Base-by-base conservation (phyloP, 2,113 vertebrate genomes). In the Gasterosteus aculeatus region DNA sequence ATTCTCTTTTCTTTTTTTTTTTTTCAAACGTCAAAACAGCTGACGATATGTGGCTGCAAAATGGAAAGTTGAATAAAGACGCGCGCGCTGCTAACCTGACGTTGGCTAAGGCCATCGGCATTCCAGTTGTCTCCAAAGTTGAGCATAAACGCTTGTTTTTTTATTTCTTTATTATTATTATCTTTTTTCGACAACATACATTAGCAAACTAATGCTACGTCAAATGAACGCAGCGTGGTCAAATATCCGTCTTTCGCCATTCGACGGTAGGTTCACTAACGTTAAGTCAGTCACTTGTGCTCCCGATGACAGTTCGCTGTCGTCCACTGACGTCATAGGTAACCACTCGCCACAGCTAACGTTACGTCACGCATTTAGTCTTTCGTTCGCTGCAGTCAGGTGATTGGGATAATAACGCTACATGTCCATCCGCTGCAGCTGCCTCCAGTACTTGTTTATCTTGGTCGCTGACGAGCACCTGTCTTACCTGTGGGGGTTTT, bases 61-160 rank as follows among this genome's bases (percentile, higher is more conserved):
- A 72, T 64, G 70, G 78, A 88, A 92, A 90, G 89, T 91, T 89
- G 84, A 58, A 75, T 71, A 49, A 72, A 77, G 88, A 89, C 85
- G 87, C 79, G 77, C 57, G 44, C 68, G 73, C 14, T 16, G 78
- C 87, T 89, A 87, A 57, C 78, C 8, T 85, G 84, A 85, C 49
- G 83, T 71, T 67, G 69, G 6, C 58, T 88, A 88, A 86, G 53
- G 83, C 75, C 59, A 67, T 4, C 49, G 51, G n/a, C 42, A 46
- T 47, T 69, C 66, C 67, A 60, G 61, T 71, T 75, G 62, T n/a
- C 16, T 41, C 0, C 22, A 26, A 4, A 35, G 8, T 39, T 22
- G 2, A 18, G 22, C 44, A 38, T 33, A 6, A 47, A 47, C 41
- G 5, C n/a, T 22, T 26, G 47, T 9, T 6, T 29, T 57, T 53